Evolutionary conservation across 1,140 invertebrate species (phyloP), one percentile per base, ranked within the genome.

Genomic region (Triops longicaudatus): DNA sequence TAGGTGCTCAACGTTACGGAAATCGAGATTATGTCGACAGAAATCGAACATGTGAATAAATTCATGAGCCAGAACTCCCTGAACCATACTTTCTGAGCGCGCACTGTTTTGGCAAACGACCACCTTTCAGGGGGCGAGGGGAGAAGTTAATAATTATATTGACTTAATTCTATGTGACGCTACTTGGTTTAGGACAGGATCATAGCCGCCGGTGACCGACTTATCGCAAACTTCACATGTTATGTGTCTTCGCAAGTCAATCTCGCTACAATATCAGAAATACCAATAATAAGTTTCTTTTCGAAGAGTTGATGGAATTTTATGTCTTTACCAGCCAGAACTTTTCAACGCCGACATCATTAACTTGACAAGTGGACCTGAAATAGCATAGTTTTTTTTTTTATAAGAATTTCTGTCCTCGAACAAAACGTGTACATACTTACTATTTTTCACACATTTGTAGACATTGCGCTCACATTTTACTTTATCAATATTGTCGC

Each of bases 21-120:
- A 94, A 83, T 98, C 91, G 43, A 98, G 82, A 76, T 98, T 89
- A 79, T 95, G 92, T 72, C 89, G 88, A 84, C 96, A 98, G 81
- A 91, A 93, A 83, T 98, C 97, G 84, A 97, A 98, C 93, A 98
- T 97, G 84, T 98, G 97, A 71, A 98, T 91, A 87, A 98, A 89
- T 85, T 98, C 97, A 84, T 98, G 97, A 1, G 90, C 88, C 4
- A 98, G 82, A 9, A 95, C 91, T 78, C 90, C 90, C 83, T 92
- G 90, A 0, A 95, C 88, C 80, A 89, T 86, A 6, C 88, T 87
- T 83, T 89, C 83, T 50, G 84, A 86, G 73, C 81, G 86, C 17
- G 89, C 89, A 74, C 89, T 88, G 87, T 98, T 98, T 83, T 97
- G 93, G 82, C 96, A 98, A 12, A 98, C 87, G 9, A 98, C 91